Conservation (phyloP, 2,888 invertebrate genomes). For the Camponotus fellah region DNA sequence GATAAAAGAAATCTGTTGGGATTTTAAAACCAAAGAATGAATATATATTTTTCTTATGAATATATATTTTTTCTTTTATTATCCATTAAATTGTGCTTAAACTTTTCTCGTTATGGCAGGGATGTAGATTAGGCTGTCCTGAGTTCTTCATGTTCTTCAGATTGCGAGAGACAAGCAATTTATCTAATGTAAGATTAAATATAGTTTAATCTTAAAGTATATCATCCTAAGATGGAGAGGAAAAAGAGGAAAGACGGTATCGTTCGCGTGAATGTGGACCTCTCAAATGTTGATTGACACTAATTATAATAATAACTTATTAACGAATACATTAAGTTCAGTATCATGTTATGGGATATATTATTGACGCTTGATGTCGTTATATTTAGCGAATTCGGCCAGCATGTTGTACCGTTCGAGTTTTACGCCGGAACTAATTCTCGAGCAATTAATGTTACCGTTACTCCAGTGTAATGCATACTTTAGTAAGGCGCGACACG, state of each 20-base stretch:
- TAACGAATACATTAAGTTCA: conserved; percentile 11
- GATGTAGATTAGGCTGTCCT: neutral
- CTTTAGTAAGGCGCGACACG: conserved; percentile 70
- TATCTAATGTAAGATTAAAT: conserved; percentile 2
- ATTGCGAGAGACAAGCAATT: neutral
- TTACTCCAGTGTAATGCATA: conserved; percentile 57
- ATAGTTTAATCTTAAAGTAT: neutral
- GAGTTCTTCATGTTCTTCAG: neutral
- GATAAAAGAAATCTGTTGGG: neutral
- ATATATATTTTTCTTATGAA: neutral
- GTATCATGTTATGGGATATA: neutral
- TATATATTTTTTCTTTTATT: neutral
- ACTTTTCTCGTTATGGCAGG: neutral
- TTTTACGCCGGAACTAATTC: conserved; percentile 56
- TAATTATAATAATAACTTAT: conserved; percentile 24
- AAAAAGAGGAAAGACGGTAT: neutral
- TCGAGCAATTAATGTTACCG: conserved; percentile 70
- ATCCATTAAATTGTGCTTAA: neutral
- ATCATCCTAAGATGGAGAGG: neutral
- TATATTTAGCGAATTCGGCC: conserved; percentile 15
- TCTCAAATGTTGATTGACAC: conserved; percentile 6
- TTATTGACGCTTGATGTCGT: neutral
- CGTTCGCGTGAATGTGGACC: neutral
- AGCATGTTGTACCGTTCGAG: conserved; percentile 38
- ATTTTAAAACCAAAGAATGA: neutral